Percentiles rank a stretch among this genome's conserved stretches.
Evolutionary conservation across 2,113 vertebrate genomes (phyloP).

Genomic region (Campylomormyrus tamandua): DNA sequence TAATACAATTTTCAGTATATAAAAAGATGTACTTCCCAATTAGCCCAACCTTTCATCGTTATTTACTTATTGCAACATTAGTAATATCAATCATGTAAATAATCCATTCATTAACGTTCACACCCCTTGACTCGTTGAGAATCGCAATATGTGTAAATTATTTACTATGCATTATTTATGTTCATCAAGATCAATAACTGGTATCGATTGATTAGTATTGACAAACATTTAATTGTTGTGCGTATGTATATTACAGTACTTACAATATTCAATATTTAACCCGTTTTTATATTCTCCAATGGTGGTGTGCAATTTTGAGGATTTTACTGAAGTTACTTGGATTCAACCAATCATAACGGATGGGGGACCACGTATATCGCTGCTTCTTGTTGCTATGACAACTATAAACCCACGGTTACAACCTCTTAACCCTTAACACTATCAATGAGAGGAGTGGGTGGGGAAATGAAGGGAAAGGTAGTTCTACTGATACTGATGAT

Average conservation of each 20-base stretch:
- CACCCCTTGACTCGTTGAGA: background rate
- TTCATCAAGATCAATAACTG: background rate
- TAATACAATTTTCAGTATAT: background rate
- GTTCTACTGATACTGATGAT: background rate
- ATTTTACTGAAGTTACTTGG: slow-evolving; percentile 10
- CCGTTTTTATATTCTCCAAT: background rate
- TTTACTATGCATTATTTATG: background rate
- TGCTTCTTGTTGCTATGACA: slow-evolving; percentile 20
- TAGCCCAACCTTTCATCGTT: background rate
- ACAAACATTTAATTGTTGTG: background rate
- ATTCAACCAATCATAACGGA: slow-evolving; percentile 6
- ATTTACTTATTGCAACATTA: background rate
- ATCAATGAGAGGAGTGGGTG: slow-evolving; percentile 9
- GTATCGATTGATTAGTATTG: background rate
- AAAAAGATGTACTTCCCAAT: background rate
- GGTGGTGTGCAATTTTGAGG: slow-evolving; percentile 1
- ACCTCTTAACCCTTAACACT: slow-evolving; percentile 24
- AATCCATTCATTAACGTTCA: background rate
- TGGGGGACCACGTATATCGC: background rate
- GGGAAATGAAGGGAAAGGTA: background rate
- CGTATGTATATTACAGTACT: background rate
- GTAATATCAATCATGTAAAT: background rate
- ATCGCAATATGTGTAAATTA: background rate
- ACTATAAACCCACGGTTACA: slow-evolving; percentile 21
- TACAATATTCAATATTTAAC: background rate